These are phyloP conservation scores for Platycnemis pennipes DNA, from an alignment of 2,888 invertebrate species.

Conservation along the genomic window DNA sequence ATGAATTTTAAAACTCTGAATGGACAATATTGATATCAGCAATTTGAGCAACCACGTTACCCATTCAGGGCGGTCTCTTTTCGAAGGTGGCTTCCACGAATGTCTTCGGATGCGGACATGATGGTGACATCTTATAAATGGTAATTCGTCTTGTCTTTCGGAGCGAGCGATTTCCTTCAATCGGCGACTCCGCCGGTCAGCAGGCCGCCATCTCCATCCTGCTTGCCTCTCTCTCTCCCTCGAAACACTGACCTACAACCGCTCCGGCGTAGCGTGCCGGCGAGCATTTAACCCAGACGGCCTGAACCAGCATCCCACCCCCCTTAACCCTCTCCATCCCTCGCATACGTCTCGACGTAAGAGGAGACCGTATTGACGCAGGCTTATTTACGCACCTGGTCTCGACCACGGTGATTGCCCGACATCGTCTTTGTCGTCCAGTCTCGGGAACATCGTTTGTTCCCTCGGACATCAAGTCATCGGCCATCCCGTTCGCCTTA, in stretches of 20 bases:
- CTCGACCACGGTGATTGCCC: no score
- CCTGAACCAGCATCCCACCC: background rate
- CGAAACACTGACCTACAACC: slow-evolving; percentile 19
- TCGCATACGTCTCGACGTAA: background rate
- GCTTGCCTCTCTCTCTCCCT: background rate
- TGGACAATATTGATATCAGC: no score
- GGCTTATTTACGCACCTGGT: background rate
- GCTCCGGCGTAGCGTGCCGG: background rate
- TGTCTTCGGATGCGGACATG: background rate
- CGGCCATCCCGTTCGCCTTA: no score
- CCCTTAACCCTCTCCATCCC: background rate
- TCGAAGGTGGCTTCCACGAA: background rate
- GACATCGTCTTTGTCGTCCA: no score
- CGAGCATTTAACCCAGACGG: background rate
- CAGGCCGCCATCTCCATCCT: background rate
- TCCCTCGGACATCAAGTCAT: background rate
- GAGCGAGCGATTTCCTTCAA: background rate
- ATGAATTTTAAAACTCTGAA: no score
- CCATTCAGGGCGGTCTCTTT: background rate
- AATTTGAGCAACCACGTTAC: background rate
- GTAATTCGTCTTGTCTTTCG: background rate
- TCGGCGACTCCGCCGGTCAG: background rate
- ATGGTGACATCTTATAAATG: background rate
- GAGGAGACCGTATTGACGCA: background rate
- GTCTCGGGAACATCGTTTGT: background rate